Evolutionary conservation across 2,888 invertebrate genomes (phyloP).

Genomic region (Noctua janthe): DNA sequence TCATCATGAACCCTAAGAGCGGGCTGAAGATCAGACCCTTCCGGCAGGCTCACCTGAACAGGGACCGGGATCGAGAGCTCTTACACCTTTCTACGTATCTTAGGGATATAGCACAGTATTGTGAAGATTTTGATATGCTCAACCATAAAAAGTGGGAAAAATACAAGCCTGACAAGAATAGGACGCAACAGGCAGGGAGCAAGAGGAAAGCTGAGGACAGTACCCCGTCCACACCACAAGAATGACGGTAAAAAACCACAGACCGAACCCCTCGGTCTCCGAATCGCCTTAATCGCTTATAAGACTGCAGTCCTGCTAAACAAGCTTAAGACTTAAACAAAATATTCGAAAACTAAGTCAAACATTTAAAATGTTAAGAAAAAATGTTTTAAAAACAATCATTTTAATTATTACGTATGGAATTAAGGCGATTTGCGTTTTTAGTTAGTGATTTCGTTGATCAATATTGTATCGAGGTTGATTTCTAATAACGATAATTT

Average conservation of each 20-base stretch:
- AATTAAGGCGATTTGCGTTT: constrained; percentile 63
- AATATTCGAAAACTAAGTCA: constrained; percentile 54
- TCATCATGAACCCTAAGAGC: constrained; percentile 99
- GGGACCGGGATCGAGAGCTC: constrained; percentile 95
- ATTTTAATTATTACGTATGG: constrained; percentile 38
- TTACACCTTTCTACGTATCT: constrained; percentile 95
- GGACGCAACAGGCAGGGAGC: constrained; percentile 79
- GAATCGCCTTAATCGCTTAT: constrained; percentile 70
- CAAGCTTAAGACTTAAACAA: constrained; percentile 50
- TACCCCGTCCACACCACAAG: constrained; percentile 79
- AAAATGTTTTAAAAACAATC: constrained; percentile 58
- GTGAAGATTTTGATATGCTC: constrained; percentile 95
- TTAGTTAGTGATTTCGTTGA: constrained; percentile 38
- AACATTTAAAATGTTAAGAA: constrained; percentile 59
- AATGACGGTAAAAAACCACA: constrained; percentile 78
- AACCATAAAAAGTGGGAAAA: constrained; percentile 98
- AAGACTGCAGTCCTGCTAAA: constrained; percentile 67
- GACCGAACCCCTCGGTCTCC: constrained; percentile 39
- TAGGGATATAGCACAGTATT: constrained; percentile 94
- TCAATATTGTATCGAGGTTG: constrained; percentile 35
- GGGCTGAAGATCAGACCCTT: constrained; percentile 98
- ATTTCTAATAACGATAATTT: constrained; percentile 38
- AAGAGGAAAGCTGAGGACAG: constrained; percentile 88
- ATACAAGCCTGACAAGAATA: constrained; percentile 90
- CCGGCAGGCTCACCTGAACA: constrained; percentile 96